Evolutionary conservation across 2,113 vertebrate genomes (phyloP).

Genomic region (Petromus typicus): DNA sequence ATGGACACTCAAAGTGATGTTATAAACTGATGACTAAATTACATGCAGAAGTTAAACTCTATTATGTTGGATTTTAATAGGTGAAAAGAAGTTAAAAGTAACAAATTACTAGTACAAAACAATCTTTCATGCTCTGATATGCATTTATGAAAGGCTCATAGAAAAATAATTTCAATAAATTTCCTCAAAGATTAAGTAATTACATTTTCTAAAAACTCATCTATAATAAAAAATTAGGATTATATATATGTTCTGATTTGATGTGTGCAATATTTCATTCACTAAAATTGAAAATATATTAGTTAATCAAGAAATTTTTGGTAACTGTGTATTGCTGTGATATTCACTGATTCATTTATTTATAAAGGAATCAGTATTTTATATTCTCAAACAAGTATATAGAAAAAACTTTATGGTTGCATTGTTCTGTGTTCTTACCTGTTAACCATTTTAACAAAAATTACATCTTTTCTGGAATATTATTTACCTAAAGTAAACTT

Average conservation of each 20-base stretch:
- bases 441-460: background rate
- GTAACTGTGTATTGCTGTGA: background rate
- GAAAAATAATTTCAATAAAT: background rate
- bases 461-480: background rate
- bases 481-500: slow-evolving; percentile 37
- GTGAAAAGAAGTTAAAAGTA: slow-evolving; percentile 26
- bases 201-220: slow-evolving; percentile 1
- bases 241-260: slow-evolving; percentile 24
- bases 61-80: background rate
- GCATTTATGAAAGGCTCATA: slow-evolving; percentile 19
- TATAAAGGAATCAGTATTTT: slow-evolving; percentile 1
- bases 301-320: slow-evolving; percentile 11
- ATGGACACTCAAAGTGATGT: background rate
- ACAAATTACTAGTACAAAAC: background rate
- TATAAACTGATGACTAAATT: background rate
- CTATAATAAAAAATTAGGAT: background rate
- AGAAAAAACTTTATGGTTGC: background rate
- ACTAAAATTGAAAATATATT: slow-evolving; percentile 43
- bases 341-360: background rate
- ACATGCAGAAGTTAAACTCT: background rate
- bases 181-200: background rate
- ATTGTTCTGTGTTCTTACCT: background rate
- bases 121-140: background rate
- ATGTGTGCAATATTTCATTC: background rate
- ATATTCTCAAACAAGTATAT: background rate